Evolutionary conservation across 2,888 invertebrate genomes (phyloP).

Genomic region (Fragum fragum): DNA sequence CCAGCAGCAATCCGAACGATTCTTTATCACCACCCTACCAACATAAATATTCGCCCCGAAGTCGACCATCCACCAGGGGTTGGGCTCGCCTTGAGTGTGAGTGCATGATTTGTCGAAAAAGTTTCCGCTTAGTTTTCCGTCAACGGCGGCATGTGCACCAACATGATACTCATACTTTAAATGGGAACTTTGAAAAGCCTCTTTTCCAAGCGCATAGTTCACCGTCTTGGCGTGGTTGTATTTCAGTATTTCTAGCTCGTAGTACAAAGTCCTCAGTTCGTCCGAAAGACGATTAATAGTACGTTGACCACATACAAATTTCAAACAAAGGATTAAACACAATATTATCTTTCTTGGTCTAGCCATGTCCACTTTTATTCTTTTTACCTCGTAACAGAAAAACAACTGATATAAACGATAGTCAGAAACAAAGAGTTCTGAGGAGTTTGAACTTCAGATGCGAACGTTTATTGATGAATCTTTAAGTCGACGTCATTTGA

Average conservation of each 20-base stretch:
- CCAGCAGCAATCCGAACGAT: background rate
- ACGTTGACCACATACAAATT: background rate
- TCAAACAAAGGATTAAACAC: background rate
- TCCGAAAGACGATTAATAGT: background rate
- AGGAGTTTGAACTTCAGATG: no score
- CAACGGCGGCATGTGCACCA: background rate
- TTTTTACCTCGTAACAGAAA: no score
- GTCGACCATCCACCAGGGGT: slow-evolving; percentile 20
- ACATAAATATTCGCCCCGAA: slow-evolving; percentile 12
- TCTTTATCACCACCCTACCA: slow-evolving; percentile 12
- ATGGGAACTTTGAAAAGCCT: background rate
- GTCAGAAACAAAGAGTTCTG: no score
- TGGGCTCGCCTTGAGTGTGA: background rate
- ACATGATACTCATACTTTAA: background rate
- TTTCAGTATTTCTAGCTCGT: background rate
- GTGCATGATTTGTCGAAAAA: background rate
- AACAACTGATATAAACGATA: no score
- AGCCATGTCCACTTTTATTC: no score
- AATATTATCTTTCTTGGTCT: background rate
- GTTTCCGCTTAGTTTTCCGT: slow-evolving; percentile 6
- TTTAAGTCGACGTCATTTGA: background rate
- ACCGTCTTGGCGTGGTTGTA: slow-evolving; percentile 9
- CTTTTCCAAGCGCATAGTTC: slow-evolving; percentile 11
- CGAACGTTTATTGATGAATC: background rate
- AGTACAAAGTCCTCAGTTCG: background rate